Base-by-base conservation (phyloP, 2,113 vertebrate species). In the Okapia johnstoni region DNA sequence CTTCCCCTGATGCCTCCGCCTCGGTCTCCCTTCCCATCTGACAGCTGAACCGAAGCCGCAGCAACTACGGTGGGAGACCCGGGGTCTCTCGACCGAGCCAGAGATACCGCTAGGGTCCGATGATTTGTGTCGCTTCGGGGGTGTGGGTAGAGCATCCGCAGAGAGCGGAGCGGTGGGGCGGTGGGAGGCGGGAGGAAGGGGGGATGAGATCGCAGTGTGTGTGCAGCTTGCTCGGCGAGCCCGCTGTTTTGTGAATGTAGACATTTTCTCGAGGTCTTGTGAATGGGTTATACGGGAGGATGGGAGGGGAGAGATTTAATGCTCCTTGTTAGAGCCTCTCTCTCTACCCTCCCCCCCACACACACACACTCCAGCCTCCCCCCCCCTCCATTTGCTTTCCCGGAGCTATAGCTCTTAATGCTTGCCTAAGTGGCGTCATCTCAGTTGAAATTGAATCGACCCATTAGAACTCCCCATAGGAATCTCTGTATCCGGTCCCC, bases 371-470 rank as follows among this genome's bases (percentile, higher is more conserved):
- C 98, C 95, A 73, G 30, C 26, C 76, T 3, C 15, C 85, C 57
- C 88, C 43, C 40, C 80, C 92, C 96, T 94, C 84, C 97, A 96
- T 97, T 98, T 57, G 97, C 97, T 95, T 98, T 98, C 98, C 98
- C 98, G 98, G 98, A 99, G 98, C 98, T 96, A 96, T 77, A 98
- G 98, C 98, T 98, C 98, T 98, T 99, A 98, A 98, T 98, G 99
- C 98, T 98, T 98, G 95, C 97, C 98, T 96, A 97, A 99, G 99
- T 99, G 99, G 99, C 99, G 99, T 99, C 99, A 99, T 99, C 98
- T 98, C 93, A 36, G 98, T 98, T 98, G 98, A 98, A 98, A 99
- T 97, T 93, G 99, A 98, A 98, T 98, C 98, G 98, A 99, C 98
- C 98, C 98, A 99, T 99, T 99, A 99, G 98, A 98, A 96, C 98